Percentiles rank a stretch among this genome's conserved stretches.
phyloP scores from a whole-genome alignment of 2,888 invertebrate genomes.

The Drosophila merina region DNA sequence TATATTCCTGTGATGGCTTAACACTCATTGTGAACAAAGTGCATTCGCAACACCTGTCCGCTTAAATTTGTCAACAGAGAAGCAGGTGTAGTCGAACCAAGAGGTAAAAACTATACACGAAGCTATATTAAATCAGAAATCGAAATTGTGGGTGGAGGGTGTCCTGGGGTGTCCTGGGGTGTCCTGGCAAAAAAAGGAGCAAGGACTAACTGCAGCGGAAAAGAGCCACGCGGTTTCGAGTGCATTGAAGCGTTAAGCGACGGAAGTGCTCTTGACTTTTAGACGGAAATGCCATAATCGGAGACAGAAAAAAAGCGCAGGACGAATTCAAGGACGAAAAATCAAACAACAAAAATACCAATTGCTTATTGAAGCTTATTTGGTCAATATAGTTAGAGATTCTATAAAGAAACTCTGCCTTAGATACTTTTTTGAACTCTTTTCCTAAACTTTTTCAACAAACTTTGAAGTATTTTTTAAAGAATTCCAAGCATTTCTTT shows the following conservation, averaged over 20 bases:
- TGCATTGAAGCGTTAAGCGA: constrained; percentile 29
- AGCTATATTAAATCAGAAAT: constrained; percentile 2
- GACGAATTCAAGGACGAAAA: background rate
- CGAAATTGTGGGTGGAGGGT: background rate
- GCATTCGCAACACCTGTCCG: background rate
- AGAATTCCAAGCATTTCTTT: background rate
- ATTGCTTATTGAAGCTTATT: background rate
- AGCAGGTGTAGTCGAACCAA: no score
- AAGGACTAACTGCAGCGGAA: constrained; percentile 14
- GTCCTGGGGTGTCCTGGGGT: background rate
- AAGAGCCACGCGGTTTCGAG: constrained; percentile 4
- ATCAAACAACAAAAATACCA: background rate
- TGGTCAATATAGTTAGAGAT: no score
- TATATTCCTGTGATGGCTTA: constrained; percentile 2
- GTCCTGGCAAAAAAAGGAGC: background rate
- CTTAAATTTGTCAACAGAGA: background rate
- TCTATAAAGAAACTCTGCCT: no score
- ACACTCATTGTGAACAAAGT: background rate
- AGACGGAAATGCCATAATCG: constrained; percentile 60
- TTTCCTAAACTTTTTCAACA: no score
- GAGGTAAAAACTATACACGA: no score
- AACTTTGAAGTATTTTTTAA: no score
- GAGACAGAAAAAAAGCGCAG: constrained; percentile 15
- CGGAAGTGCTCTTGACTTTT: constrained; percentile 63
- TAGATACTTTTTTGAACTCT: no score